A percentile compares a stretch with the other conserved stretches of the same genome.
These are phyloP conservation scores for Scomber colias DNA, from an alignment of 2,113 vertebrate genomes.

Conservation along the genomic window DNA sequence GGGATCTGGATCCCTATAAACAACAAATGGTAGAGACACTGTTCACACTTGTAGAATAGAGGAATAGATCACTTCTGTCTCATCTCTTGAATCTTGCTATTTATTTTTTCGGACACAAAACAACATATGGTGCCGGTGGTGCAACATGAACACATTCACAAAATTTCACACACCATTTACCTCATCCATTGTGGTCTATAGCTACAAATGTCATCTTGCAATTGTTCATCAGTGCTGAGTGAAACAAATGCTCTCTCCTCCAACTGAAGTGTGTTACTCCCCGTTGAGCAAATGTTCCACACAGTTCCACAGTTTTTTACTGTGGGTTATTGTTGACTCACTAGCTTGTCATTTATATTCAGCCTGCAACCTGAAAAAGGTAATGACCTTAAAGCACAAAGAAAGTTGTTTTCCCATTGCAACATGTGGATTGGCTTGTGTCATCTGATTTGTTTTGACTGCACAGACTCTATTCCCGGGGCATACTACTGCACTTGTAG, in stretches of 20 bases:
- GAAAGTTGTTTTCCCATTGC: slow-evolving; percentile 35
- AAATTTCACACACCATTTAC: slow-evolving; percentile 17
- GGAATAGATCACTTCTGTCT: not conserved
- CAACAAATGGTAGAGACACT: slow-evolving; percentile 5
- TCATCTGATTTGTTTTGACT: slow-evolving; percentile 8
- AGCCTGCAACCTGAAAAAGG: slow-evolving; percentile 43
- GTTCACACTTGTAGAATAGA: not conserved
- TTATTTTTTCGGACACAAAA: slow-evolving; percentile 10
- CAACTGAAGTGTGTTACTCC: not conserved
- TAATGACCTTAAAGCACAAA: slow-evolving; percentile 52
- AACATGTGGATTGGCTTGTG: slow-evolving; percentile 9
- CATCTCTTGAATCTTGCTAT: slow-evolving; percentile 2
- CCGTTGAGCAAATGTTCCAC: slow-evolving; percentile 5
- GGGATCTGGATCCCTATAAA: slow-evolving; percentile 16
- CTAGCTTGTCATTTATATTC: slow-evolving; percentile 49
- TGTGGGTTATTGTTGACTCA: slow-evolving; percentile 34
- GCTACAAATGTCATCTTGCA: slow-evolving; percentile 11
- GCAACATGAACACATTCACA: slow-evolving; percentile 26
- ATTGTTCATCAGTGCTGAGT: slow-evolving; percentile 15
- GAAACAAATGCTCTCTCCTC: not conserved
- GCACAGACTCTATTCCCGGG: slow-evolving; percentile 24
- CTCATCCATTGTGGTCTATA: slow-evolving; percentile 1
- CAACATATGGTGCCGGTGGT: not conserved
- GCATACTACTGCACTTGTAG: not conserved
- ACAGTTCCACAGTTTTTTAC: slow-evolving; percentile 13